These are phyloP conservation scores for Karalla daura DNA, from an alignment of 2,797 vertebrate genomes.

Conservation along the genomic window DNA sequence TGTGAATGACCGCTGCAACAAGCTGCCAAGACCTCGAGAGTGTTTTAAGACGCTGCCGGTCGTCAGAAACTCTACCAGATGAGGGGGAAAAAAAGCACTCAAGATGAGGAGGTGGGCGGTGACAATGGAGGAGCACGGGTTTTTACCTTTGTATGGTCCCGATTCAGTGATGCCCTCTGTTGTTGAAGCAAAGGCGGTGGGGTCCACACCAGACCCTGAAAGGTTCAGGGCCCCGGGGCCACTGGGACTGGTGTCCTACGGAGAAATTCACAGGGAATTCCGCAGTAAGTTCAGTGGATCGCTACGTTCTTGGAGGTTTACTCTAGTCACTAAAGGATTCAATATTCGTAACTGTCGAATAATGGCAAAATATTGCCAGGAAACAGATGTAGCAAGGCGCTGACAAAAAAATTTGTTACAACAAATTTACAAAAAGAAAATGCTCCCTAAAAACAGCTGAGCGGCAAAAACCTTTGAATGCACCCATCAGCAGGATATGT, in stretches of 20 bases:
- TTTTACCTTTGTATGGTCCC: constrained; percentile 87
- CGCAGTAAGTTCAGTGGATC: neutral
- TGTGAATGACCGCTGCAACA: constrained; percentile 15
- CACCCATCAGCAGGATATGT: too few species aligned
- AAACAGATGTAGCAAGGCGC: too few species aligned
- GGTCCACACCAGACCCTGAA: constrained; percentile 87
- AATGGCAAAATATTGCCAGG: too few species aligned
- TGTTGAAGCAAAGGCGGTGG: constrained; percentile 86
- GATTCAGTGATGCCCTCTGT: constrained; percentile 90
- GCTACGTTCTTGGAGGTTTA: too few species aligned
- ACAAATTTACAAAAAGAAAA: too few species aligned
- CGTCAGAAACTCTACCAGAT: neutral
- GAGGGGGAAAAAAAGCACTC: neutral
- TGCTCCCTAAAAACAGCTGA: too few species aligned
- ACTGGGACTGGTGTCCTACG: constrained; percentile 86
- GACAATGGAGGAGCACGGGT: neutral
- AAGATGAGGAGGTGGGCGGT: neutral
- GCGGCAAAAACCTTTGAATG: too few species aligned
- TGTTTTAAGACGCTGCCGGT: neutral
- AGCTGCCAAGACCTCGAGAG: neutral
- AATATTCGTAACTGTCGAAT: too few species aligned
- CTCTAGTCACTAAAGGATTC: too few species aligned
- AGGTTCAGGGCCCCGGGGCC: constrained; percentile 85
- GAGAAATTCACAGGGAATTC: constrained; percentile 28
- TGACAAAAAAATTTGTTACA: too few species aligned